Conservation (phyloP, 2,888 invertebrate genomes). For the Apamea epomidion region DNA sequence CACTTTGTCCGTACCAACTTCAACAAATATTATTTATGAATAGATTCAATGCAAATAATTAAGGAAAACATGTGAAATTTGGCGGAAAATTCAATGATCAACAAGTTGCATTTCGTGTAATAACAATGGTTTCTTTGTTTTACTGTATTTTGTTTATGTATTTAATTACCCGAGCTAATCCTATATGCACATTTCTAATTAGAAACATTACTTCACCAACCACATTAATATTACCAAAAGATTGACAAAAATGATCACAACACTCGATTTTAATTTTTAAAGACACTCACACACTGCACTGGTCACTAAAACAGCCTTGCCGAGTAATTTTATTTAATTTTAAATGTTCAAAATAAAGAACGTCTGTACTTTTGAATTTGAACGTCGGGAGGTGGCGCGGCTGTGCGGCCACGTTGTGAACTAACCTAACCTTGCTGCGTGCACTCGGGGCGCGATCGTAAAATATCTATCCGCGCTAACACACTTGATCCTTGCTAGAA, state of each 20-base stretch:
- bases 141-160: background rate
- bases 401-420: constrained; percentile 88
- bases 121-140: background rate
- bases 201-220: background rate
- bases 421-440: constrained; percentile 88
- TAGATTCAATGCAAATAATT: background rate
- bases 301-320: constrained; percentile 5
- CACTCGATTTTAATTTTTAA: constrained; percentile 23
- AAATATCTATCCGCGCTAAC: constrained; percentile 72
- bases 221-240: constrained; percentile 9
- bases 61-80: background rate
- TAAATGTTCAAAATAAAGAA: constrained; percentile 41
- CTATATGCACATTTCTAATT: constrained; percentile 6
- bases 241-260: constrained; percentile 24
- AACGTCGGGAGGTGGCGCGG: constrained; percentile 83
- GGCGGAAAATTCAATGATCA: constrained; percentile 55
- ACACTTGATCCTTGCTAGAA: constrained; percentile 81
- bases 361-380: constrained; percentile 69
- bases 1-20: constrained; percentile 68
- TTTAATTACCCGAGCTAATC: too few species aligned
- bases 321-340: constrained; percentile 41
- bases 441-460: constrained; percentile 80
- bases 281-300: constrained; percentile 48
- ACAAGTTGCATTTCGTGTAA: constrained; percentile 72
- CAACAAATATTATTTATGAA: constrained; percentile 34